Evolutionary conservation across 2,888 invertebrate species (phyloP), one percentile per base, ranked within the genome.

Genomic region (Chrysotoxum bicinctum): DNA sequence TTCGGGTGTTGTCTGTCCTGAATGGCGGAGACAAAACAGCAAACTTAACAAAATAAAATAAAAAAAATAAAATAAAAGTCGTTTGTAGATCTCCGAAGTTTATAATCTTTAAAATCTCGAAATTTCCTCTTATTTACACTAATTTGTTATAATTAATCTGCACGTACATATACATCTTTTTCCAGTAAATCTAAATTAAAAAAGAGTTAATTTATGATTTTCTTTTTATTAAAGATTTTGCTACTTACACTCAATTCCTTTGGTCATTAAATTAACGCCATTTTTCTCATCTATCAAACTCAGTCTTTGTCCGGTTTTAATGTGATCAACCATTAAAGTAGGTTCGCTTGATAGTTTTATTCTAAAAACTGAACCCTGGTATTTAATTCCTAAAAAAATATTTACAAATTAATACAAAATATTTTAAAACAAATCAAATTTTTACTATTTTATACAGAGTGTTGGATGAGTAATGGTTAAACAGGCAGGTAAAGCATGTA

Each of bases 341-440:
- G 85, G 77, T 14, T 62, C 16, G 10, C 5, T 43, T 8, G 76
- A 56, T 3, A 81, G 5, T 54, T 62, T 68, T 9, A 90, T 76
- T n/a, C 72, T 74, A 80, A 90, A 90, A 32, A 54, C 68, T 3
- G 89, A 88, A 8, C 88, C 87, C 0, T 88, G 88, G 78, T 90
- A 90, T 84, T 89, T 89, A 10, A 90, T 87, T 23, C 90, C 90
- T 90, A 64, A 1, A 76, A 81, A 45, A 30, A n/a, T n/a, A n/a
- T n/a, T n/a, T n/a, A n/a, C n/a, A n/a, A n/a, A n/a, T n/a, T n/a
- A 26, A 26, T 26, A 26, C 7, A 26, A 26, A 26, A 26, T 9
- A 30, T 54, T 30, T 16, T 0, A 9, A 72, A 6, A 8, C 1
- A 45, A n/a, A 37, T 43, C 16, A 35, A 35, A 10, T 35, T 35